Evolutionary conservation across 1,140 invertebrate genomes (phyloP).

Genomic region (Physella acuta): DNA sequence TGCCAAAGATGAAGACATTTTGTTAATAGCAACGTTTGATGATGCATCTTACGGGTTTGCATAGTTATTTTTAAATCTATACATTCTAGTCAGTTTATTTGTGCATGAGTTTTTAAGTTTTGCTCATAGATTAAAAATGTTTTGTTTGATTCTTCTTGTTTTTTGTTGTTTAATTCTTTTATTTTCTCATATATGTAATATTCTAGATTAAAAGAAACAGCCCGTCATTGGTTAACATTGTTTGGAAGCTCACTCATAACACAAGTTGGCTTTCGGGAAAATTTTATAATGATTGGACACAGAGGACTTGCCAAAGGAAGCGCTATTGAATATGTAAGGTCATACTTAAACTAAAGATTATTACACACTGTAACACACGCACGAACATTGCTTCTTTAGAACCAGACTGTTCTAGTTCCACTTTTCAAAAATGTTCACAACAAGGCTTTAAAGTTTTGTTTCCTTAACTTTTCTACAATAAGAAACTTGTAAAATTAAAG

Average conservation of each 20-base stretch:
- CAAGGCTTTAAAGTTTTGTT: too few species aligned
- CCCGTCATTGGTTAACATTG: constrained; percentile 38
- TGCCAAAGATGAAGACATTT: constrained; percentile 39
- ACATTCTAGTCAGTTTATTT: too few species aligned
- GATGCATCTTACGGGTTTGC: constrained; percentile 49
- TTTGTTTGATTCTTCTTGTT: too few species aligned
- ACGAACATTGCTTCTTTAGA: background rate
- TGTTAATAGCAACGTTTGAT: constrained; percentile 51
- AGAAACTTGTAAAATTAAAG: too few species aligned
- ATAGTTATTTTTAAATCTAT: background rate
- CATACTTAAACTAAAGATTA: background rate
- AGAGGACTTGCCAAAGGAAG: constrained; percentile 63
- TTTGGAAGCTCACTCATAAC: constrained; percentile 62
- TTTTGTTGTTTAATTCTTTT: too few species aligned
- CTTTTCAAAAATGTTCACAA: too few species aligned
- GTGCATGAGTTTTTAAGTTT: too few species aligned
- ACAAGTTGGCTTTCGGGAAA: constrained; percentile 62
- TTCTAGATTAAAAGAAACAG: constrained; percentile 46
- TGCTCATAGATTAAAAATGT: too few species aligned
- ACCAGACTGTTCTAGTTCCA: too few species aligned
- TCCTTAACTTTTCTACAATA: background rate
- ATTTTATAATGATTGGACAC: constrained; percentile 66
- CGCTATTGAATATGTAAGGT: constrained; percentile 63
- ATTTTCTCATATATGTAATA: too few species aligned
- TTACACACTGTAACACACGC: too few species aligned